These are phyloP conservation scores for Geodia barretti DNA, from an alignment of 37 sponge, comb jelly and placozoan genomes.

Conservation along the genomic window DNA sequence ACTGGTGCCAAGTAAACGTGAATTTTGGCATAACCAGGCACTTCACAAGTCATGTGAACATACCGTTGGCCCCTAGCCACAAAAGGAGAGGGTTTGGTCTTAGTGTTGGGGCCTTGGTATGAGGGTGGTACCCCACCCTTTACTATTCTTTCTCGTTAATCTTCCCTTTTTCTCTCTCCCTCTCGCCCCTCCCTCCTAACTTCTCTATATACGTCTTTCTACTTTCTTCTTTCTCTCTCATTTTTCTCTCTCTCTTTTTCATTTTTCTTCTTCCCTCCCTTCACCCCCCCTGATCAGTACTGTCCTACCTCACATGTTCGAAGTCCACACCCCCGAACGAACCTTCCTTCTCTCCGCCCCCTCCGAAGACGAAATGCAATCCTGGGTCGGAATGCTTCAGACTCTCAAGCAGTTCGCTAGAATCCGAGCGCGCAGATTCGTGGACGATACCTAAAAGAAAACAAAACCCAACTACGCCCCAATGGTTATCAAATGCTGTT, in stretches of 20 bases:
- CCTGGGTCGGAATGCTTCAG: conserved; percentile 82
- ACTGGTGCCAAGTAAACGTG: too few species aligned
- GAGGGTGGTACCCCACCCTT: neutral
- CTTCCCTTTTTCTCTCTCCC: conserved; percentile 3
- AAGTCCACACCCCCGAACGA: conserved; percentile 47
- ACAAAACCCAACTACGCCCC: too few species aligned
- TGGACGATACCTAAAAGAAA: too few species aligned
- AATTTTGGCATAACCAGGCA: too few species aligned
- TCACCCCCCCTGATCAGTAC: neutral
- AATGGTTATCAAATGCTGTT: too few species aligned
- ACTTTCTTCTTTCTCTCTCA: neutral
- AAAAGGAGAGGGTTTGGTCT: too few species aligned
- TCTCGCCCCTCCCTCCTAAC: neutral
- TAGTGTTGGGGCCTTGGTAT: too few species aligned
- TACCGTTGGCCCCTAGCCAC: too few species aligned
- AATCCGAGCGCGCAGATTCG: neutral
- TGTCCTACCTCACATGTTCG: conserved; percentile 62
- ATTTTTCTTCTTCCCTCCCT: neutral
- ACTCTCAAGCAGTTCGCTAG: conserved; percentile 59
- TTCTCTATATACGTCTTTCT: neutral
- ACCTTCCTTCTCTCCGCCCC: conserved; percentile 53
- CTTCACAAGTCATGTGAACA: too few species aligned
- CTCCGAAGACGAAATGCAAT: conserved; percentile 82
- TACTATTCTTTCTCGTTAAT: neutral
- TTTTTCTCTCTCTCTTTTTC: neutral